Conservation (phyloP, 1,140 invertebrate genomes). For the Sitodiplosis mosellana region DNA sequence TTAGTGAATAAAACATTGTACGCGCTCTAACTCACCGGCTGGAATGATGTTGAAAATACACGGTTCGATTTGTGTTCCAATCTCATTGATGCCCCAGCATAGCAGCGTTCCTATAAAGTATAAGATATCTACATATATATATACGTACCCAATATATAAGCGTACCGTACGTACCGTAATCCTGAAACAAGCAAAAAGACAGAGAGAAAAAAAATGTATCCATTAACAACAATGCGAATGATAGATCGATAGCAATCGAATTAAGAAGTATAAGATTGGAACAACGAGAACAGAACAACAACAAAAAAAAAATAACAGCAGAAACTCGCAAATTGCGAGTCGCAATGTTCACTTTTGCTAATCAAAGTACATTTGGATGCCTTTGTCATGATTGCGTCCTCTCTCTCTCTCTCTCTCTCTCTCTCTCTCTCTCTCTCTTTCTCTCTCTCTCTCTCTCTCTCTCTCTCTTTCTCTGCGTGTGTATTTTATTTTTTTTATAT, state of each 20-base stretch:
- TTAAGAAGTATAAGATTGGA: neutral
- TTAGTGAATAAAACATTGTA: neutral
- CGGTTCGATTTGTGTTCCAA: conserved; percentile 50
- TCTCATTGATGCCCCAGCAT: conserved; percentile 55
- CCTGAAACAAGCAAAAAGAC: conserved; percentile 24
- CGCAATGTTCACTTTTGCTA: neutral
- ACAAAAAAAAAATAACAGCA: conserved; percentile 1
- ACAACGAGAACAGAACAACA: neutral
- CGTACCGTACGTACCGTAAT: conserved; percentile 72
- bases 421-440: neutral
- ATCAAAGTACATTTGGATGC: neutral
- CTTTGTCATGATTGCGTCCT: neutral
- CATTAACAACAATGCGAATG: neutral
- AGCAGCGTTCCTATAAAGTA: conserved; percentile 48
- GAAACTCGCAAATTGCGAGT: neutral
- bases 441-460: too few species aligned
- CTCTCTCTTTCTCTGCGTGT: too few species aligned
- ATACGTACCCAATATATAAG: too few species aligned
- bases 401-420: neutral
- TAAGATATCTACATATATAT: too few species aligned
- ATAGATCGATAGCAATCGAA: neutral
- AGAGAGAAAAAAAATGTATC: conserved; percentile 1
- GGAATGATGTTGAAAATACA: conserved; percentile 62
- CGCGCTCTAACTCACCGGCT: conserved; percentile 45
- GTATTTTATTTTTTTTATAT: neutral